These are phyloP conservation scores for Phortica variegata DNA, from an alignment of 1,140 invertebrate species.

Conservation along the genomic window DNA sequence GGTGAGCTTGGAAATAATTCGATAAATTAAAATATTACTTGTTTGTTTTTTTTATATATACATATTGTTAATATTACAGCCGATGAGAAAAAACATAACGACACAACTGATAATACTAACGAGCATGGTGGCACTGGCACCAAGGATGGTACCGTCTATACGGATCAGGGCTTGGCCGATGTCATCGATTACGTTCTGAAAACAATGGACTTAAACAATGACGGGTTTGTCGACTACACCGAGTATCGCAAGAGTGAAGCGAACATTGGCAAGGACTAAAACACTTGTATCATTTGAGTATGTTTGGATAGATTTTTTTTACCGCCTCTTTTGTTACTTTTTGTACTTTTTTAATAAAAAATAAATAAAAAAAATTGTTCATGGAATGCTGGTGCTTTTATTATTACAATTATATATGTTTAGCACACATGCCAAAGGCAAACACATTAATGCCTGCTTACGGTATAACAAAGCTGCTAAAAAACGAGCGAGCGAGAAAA, in stretches of 20 bases:
- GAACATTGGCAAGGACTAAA: constrained; percentile 23
- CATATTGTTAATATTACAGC: constrained; percentile 20
- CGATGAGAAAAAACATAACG: constrained; percentile 17
- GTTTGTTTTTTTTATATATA: constrained; percentile 8
- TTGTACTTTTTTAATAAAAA: too few species aligned
- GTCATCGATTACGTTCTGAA: constrained; percentile 71
- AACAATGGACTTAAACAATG: constrained; percentile 72
- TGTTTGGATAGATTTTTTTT: too few species aligned
- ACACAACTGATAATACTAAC: constrained; percentile 20
- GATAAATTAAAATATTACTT: constrained; percentile 7
- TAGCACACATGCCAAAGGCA: too few species aligned
- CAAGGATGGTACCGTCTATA: constrained; percentile 29
- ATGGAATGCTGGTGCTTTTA: too few species aligned
- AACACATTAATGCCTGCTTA: too few species aligned
- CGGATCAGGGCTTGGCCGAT: constrained; percentile 65
- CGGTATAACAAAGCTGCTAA: too few species aligned
- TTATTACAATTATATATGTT: too few species aligned
- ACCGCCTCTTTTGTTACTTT: too few species aligned
- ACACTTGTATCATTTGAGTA: too few species aligned
- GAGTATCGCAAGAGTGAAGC: constrained; percentile 64
- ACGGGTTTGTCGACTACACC: constrained; percentile 75
- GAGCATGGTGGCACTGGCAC: constrained; percentile 13
- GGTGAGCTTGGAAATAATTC: background rate
- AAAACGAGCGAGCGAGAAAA: too few species aligned
- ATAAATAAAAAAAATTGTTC: too few species aligned